Conservation (phyloP, 1,140 invertebrate genomes). For the Matsumurasca onukii region DNA sequence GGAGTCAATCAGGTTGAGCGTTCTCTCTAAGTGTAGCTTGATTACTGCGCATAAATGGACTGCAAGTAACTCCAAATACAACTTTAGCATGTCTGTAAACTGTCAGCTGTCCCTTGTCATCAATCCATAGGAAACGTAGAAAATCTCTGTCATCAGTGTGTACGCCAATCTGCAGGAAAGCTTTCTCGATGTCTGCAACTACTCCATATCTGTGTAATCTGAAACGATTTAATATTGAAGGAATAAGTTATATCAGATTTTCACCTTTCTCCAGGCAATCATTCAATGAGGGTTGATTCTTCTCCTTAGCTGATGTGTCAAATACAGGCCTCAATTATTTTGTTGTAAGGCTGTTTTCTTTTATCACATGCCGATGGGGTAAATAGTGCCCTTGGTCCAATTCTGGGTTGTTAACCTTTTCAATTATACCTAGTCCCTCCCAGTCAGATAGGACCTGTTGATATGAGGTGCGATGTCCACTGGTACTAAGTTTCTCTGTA, state of each 20-base stretch:
- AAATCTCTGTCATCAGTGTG: constrained; percentile 21
- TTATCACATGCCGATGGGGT: constrained; percentile 24
- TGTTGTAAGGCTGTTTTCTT: constrained; percentile 13
- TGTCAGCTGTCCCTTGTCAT: constrained; percentile 12
- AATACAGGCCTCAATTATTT: constrained; percentile 24
- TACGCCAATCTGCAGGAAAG: constrained; percentile 21
- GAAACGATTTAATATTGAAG: constrained; percentile 22
- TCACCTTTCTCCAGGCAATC: constrained; percentile 11
- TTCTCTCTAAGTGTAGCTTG: constrained; percentile 20
- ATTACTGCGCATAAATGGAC: constrained; percentile 31
- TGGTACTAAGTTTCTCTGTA: background rate
- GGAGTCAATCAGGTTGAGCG: background rate
- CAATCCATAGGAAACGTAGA: constrained; percentile 39
- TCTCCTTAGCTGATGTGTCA: constrained; percentile 29
- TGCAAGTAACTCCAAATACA: constrained; percentile 32
- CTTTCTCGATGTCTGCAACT: too few relatives aligned
- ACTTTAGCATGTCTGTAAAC: constrained; percentile 30
- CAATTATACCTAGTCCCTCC: constrained; percentile 16
- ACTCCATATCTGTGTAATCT: background rate
- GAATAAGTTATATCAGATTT: constrained; percentile 22
- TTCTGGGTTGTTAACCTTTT: background rate
- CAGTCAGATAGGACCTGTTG: constrained; percentile 17
- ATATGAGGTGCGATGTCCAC: constrained; percentile 12
- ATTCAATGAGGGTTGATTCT: background rate
- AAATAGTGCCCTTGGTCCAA: constrained; percentile 24